These are phyloP conservation scores for Drosophila sp. DNA, from an alignment of 1,140 invertebrate genomes.

Conservation along the genomic window DNA sequence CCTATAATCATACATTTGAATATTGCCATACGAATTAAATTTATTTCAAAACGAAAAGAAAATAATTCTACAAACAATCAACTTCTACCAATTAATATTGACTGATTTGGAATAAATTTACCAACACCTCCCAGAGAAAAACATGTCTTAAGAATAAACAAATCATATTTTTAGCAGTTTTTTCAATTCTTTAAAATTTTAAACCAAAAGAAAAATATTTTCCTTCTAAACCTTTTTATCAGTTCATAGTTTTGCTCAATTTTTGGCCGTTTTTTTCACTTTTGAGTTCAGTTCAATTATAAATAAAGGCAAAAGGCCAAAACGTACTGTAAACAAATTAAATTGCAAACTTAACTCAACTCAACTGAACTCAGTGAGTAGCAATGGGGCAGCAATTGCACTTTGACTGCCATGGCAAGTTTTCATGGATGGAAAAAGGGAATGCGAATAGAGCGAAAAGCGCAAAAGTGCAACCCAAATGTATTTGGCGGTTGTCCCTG, in stretches of 20 bases:
- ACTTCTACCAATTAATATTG: too few relatives aligned
- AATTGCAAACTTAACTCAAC: slow-evolving; percentile 36
- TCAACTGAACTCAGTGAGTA: slow-evolving; percentile 15
- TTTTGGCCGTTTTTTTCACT: slow-evolving; percentile 8
- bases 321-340: slow-evolving; percentile 66
- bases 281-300: slow-evolving; percentile 19
- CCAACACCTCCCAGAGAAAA: too few relatives aligned
- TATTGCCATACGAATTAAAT: too few relatives aligned
- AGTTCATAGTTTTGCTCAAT: background rate
- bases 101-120: too few relatives aligned
- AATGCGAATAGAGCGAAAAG: slow-evolving; percentile 35
- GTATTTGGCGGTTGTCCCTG: slow-evolving; percentile 72
- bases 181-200: too few relatives aligned
- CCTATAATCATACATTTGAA: too few relatives aligned
- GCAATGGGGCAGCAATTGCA: slow-evolving; percentile 70
- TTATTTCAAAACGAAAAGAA: too few relatives aligned
- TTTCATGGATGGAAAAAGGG: slow-evolving; percentile 48
- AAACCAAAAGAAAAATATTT: too few relatives aligned
- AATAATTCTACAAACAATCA: too few relatives aligned
- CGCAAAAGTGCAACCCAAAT: slow-evolving; percentile 57
- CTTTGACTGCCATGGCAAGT: slow-evolving; percentile 75
- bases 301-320: slow-evolving; percentile 50
- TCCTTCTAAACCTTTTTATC: background rate
- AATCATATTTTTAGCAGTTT: too few relatives aligned
- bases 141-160: too few relatives aligned